Base-by-base conservation (phyloP, 2,797 vertebrate species). In the Ctenopoma kingsleyae region DNA sequence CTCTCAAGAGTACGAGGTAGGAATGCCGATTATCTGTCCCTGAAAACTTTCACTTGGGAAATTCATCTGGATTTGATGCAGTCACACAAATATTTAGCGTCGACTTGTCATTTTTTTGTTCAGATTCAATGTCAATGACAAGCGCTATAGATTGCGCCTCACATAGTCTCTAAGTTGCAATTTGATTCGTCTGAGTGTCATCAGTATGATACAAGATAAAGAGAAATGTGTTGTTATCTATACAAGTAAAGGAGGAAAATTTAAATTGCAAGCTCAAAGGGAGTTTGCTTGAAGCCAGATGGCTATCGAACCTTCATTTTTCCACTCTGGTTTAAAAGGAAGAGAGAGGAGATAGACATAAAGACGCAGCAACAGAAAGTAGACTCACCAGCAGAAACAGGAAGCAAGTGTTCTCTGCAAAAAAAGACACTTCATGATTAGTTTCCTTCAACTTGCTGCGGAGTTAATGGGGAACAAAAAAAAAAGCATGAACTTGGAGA, bases 1-100 rank as follows among this genome's bases (percentile, higher is more conserved):
- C 92, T 99, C 98, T 80, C 98, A 99, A 94, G 98, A 99, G 84
- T 99, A 99, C 81, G 98, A 99, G 97, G 98, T 99, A 96, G 41
- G 89, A 86, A 86, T 89, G 74, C 73, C 74, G 85, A 88, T 90
- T 71, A 82, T 87, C 78, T 67, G 16, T 67, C 63, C 69, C 68
- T 67, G 72, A 64, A 68, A 80, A 67, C 84, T 82, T 59, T 11
- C 50, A 83, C 65, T 78, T 36, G 15, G 53, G 55, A 80, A 87
- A 74, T 63, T 61, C 64, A 55, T 76, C 58, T 27, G 56, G 44
- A 58, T 74, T 60, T 72, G 38, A 74, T 61, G 71, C 53, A 40
- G 67, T 55, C 63, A 8, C 46, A 19, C 41, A 16, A 61, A 25
- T 63, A 57, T 81, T 77, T 68, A 80, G 79, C 49, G 35, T 51